Evolutionary conservation across 1,140 invertebrate genomes (phyloP), one percentile per base, ranked within the genome.

Genomic region (Heliconius himera): DNA sequence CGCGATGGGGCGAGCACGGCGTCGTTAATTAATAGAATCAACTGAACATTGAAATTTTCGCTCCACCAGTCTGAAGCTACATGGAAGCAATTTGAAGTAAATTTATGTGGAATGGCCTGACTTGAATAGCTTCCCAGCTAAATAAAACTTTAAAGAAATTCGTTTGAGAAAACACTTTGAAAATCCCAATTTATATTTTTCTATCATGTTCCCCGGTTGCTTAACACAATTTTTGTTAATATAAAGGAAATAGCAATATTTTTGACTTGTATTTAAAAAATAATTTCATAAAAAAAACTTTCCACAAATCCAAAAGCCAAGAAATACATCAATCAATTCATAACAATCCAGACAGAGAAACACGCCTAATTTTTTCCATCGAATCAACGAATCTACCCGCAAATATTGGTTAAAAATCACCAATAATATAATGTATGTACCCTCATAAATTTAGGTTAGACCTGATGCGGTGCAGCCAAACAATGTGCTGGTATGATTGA

Each of bases 11-110:
- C 89, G 88, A 88, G 86, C 85, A 88, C 86, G 88, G 89, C 89
- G 88, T 88, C 84, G 80, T 89, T 92, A 93, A 93, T 93, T 93
- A 93, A 93, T 92, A 87, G 86, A 91, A 92, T 93, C 90, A 91
- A 88, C 86, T 81, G 89, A 89, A 91, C 92, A 90, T 90, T 89
- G 90, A 91, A 91, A 91, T 90, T 89, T 90, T 90, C 89, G 86
- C 87, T 91, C 75, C 88, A 87, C 71, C 84, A 82, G 85, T 81
- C 82, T 85, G 73, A 83, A 89, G 84, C 85, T 83, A 84, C 84
- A 84, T 89, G 81, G 80, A 85, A 84, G 82, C 84, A 88, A 89
- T 88, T 90, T 88, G 74, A 78, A 85, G 84, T 82, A 81, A 87
- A 87, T 85, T 88, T 88, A 80, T 84, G 81, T 84, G 78, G 78